A percentile compares a stretch with the other conserved stretches of the same genome.
phyloP scores from a whole-genome alignment of 2,113 vertebrate genomes.

The Chiloscyllium plagiosum region DNA sequence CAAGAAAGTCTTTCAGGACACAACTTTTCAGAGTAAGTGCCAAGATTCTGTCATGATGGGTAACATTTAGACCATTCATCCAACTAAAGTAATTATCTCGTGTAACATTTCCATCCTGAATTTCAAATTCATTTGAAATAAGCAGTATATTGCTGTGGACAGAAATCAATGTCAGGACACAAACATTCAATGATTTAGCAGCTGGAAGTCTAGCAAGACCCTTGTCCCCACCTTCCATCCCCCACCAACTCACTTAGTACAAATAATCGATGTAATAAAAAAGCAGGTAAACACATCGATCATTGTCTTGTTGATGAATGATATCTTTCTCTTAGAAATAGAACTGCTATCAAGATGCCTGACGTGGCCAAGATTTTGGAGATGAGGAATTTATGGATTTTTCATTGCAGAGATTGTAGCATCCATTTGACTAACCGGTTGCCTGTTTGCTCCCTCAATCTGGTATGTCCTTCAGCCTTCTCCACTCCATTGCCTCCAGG shows the following conservation, averaged over 20 bases:
- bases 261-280: background rate
- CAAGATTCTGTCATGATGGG: slow-evolving; percentile 48
- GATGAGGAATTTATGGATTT: background rate
- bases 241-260: no score
- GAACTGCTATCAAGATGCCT: background rate
- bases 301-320: background rate
- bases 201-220: no score
- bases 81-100: slow-evolving; percentile 56
- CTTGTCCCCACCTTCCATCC: no score
- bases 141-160: slow-evolving; percentile 70
- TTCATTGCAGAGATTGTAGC: background rate
- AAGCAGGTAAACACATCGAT: background rate
- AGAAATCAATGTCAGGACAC: slow-evolving; percentile 34
- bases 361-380: background rate
- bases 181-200: background rate
- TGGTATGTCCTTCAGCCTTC: background rate
- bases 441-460: background rate
- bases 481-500: background rate
- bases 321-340: background rate
- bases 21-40: slow-evolving; percentile 59
- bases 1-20: slow-evolving; percentile 67
- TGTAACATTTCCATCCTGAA: slow-evolving; percentile 67
- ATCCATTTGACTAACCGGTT: background rate
- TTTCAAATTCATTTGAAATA: slow-evolving; percentile 69
- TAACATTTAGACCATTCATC: slow-evolving; percentile 55